Evolutionary conservation across 2,888 invertebrate genomes (phyloP), one percentile per base, ranked within the genome.

Genomic region (Limnephilus auricula): DNA sequence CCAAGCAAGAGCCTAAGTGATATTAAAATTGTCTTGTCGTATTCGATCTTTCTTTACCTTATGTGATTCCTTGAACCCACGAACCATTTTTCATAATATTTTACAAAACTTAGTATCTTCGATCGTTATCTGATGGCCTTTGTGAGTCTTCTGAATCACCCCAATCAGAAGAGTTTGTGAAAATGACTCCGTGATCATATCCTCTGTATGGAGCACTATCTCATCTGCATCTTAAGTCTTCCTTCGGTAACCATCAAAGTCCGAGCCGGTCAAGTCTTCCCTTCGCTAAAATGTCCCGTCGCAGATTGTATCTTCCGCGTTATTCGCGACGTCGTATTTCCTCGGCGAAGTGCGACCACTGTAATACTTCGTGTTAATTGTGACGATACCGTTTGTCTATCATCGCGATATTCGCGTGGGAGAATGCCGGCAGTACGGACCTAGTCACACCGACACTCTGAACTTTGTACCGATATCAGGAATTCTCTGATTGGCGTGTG

Each of bases 401-500:
- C 86, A 86, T 30, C 45, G 32, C 34, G 25, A 10, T 78, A 78
- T 88, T 78, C 87, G 65, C 87, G 87, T 88, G 87, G 87, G 87
- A 88, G 87, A 88, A 78, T 88, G 45, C 86, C 50, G 31, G 85
- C 40, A 45, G 85, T 50, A 18, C 50, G 87, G 32, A 15, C 32
- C 87, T 50, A 88, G 65, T 25, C 32, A 9, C 87, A 18, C 87
- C 31, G 78, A 88, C 87, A 88, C 87, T 40, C 32, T 88, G 87
- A 88, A 88, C 87, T 88, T 37, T 88, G 87, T 30, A 30, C 84
- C 86, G 32, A 31, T 65, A 45, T 34, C 31, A 86, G 86, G 87
- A 88, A 88, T 88, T 32, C 32, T 78, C 78, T 34, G 87, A 88
- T 65, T 78, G 78, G 87, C 87, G 87, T 37, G 87, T 78, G 79